Percentiles rank a stretch among this genome's conserved stretches.
These are phyloP conservation scores for Gallinago undulata DNA, from an alignment of 2,113 vertebrate genomes.

Conservation along the genomic window DNA sequence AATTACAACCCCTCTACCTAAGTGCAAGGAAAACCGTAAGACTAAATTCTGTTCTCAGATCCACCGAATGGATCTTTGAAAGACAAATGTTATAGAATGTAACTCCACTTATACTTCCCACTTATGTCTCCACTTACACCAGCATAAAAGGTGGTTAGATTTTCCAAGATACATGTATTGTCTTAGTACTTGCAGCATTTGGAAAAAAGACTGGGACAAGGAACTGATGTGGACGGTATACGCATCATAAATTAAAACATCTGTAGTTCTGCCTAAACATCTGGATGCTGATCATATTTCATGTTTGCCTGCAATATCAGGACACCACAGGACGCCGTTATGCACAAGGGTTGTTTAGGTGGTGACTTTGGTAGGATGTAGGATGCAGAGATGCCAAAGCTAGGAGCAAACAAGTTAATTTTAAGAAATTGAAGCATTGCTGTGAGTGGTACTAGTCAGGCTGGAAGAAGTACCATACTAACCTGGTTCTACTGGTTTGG, in stretches of 20 bases:
- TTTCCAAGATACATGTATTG: background rate
- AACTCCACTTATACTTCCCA: background rate
- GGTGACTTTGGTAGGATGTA: accelerated
- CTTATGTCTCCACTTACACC: background rate
- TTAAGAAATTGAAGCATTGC: background rate
- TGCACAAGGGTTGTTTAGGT: background rate
- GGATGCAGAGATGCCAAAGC: background rate
- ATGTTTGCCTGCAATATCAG: background rate
- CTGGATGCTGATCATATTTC: background rate
- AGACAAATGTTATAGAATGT: background rate
- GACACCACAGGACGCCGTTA: background rate
- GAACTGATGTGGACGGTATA: too few relatives aligned
- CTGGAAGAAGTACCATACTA: background rate
- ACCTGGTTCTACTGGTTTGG: background rate
- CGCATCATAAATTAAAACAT: background rate
- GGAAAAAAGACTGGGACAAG: background rate
- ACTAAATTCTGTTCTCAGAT: background rate
- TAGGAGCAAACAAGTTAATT: background rate
- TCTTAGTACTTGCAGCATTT: background rate
- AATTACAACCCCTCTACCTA: background rate
- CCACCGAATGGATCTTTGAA: background rate
- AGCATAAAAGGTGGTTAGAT: background rate
- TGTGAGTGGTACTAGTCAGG: background rate
- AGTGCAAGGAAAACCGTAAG: background rate
- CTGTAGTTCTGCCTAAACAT: background rate